Percentiles rank a stretch among this genome's conserved stretches.
Conservation (phyloP, 2,797 vertebrate genomes). For the Pelodytes ibericus region DNA sequence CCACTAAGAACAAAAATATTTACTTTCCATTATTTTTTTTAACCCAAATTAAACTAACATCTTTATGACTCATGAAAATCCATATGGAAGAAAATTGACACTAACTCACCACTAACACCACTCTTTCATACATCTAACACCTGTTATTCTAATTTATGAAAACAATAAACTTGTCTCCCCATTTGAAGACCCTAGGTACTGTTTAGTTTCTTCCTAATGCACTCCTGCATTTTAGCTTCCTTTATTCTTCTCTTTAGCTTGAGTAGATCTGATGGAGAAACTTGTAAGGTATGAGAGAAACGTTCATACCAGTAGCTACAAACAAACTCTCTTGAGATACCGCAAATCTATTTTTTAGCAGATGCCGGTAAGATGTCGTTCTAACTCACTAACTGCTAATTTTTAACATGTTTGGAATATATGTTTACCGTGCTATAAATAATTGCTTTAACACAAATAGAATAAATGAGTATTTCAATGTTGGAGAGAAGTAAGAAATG, state of each 20-base stretch:
- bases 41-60: too few species aligned
- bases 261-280: conserved; percentile 22
- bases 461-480: conserved; percentile 41
- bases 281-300: conserved; percentile 17
- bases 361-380: conserved; percentile 27
- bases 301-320: conserved; percentile 40
- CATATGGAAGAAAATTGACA: too few species aligned
- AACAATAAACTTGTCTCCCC: background rate
- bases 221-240: background rate
- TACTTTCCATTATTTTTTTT: too few species aligned
- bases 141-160: background rate
- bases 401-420: conserved; percentile 20
- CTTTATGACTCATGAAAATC: too few species aligned
- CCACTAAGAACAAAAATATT: too few species aligned
- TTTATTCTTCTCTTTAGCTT: background rate
- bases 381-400: conserved; percentile 8
- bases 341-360: conserved; percentile 32
- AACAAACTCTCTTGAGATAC: conserved; percentile 36
- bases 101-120: too few species aligned
- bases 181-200: background rate
- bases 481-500: conserved; percentile 18
- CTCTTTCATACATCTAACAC: background rate
- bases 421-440: conserved; percentile 36
- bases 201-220: background rate
- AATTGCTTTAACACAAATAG: conserved; percentile 43